These are phyloP conservation scores for Agrypnus murinus DNA, from an alignment of 2,888 invertebrate species.

Conservation along the genomic window DNA sequence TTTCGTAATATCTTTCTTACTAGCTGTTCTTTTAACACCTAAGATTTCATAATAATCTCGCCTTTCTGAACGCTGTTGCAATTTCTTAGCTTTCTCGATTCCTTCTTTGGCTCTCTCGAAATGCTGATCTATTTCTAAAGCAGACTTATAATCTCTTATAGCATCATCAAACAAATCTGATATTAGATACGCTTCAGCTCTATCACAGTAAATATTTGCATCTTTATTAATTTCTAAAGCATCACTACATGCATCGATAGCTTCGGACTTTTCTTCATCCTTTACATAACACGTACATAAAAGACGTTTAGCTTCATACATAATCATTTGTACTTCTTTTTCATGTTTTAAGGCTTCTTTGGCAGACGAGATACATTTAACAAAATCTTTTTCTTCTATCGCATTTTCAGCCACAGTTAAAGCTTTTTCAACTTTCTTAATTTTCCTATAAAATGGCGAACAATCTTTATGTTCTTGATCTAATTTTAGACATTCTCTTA, in stretches of 20 bases:
- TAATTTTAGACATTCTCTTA: constrained; percentile 96
- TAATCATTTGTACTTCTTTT: constrained; percentile 80
- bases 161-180: constrained; percentile 96
- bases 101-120: constrained; percentile 92
- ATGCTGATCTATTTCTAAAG: constrained; percentile 87
- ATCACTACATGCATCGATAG: constrained; percentile 84
- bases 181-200: constrained; percentile 92
- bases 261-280: constrained; percentile 82
- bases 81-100: constrained; percentile 88
- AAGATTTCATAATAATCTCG: constrained; percentile 98
- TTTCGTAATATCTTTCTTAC: constrained; percentile 94
- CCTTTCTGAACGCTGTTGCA: constrained; percentile 93
- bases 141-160: constrained; percentile 89
- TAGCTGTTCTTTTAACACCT: constrained; percentile 91
- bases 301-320: constrained; percentile 83
- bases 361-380: constrained; percentile 81
- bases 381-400: constrained; percentile 78
- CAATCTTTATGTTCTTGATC: constrained; percentile 99
- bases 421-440: constrained; percentile 93
- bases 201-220: constrained; percentile 88
- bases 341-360: constrained; percentile 81
- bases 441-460: constrained; percentile 95
- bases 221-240: constrained; percentile 86
- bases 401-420: constrained; percentile 80
- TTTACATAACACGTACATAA: constrained; percentile 87